Percentiles rank a stretch among this genome's conserved stretches.
Conservation (phyloP, 2,113 vertebrate species). For the Sinocyclocheilus maitianheensis region DNA sequence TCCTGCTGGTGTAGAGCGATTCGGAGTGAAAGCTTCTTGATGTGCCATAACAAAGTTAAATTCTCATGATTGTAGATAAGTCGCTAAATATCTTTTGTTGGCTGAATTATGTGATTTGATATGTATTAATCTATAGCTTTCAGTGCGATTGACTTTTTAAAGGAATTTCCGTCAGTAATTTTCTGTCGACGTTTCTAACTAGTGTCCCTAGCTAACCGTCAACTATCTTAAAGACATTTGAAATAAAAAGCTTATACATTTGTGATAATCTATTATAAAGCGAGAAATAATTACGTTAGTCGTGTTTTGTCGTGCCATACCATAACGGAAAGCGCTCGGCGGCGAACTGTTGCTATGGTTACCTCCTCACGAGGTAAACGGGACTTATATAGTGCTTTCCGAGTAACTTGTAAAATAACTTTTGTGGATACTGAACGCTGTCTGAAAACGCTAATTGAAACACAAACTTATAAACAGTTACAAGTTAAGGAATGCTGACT, state of each 20-base stretch:
- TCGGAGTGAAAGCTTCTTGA: neutral
- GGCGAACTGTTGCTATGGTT: constrained; percentile 16
- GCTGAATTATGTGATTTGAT: neutral
- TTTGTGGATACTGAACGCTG: neutral
- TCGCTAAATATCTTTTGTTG: neutral
- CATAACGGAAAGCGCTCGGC: constrained; percentile 7
- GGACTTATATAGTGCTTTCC: neutral
- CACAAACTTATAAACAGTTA: neutral
- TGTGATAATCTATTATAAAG: neutral
- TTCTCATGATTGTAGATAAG: neutral
- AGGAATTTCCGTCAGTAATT: neutral
- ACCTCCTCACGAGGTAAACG: neutral
- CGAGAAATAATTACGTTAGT: neutral
- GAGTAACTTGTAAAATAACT: constrained; percentile 12
- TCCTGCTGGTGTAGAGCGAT: neutral
- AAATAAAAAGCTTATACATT: neutral
- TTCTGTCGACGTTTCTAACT: neutral
- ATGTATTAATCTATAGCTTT: neutral
- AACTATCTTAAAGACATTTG: neutral
- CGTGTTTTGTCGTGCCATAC: neutral
- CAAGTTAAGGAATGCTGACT: neutral
- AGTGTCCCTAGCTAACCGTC: neutral
- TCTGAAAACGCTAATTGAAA: neutral
- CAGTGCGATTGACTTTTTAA: neutral
- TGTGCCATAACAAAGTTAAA: neutral